These are phyloP conservation scores for Chondrilla cf. caribensis DNA, from an alignment of 37 sponge, comb jelly and placozoan species.

Conservation along the genomic window DNA sequence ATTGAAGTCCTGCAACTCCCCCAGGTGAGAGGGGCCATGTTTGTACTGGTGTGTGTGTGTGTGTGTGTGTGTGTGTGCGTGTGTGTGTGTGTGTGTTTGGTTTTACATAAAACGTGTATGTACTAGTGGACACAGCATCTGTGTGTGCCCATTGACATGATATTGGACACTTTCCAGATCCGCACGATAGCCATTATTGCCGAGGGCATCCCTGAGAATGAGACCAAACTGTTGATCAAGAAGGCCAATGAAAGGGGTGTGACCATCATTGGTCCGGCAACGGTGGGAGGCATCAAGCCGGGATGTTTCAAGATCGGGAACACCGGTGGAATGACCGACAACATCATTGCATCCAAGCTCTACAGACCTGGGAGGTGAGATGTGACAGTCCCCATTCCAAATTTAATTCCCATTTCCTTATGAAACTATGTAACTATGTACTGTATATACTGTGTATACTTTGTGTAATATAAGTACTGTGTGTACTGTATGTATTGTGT, in stretches of 20 bases:
- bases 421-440: neutral
- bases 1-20: conserved; percentile 69
- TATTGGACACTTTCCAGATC: too few relatives aligned
- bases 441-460: too few relatives aligned
- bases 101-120: neutral
- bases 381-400: neutral
- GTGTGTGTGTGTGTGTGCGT: conserved; percentile 10
- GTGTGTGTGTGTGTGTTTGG: too few relatives aligned
- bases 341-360: conserved; percentile 88
- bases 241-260: conserved; percentile 75
- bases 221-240: conserved; percentile 83
- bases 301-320: conserved; percentile 99
- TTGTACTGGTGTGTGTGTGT: neutral
- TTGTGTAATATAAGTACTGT: too few relatives aligned
- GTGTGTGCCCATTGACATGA: too few relatives aligned
- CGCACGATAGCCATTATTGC: conserved; percentile 89
- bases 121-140: too few relatives aligned
- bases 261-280: conserved; percentile 93
- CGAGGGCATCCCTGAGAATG: conserved; percentile 96
- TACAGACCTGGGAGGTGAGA: conserved; percentile 89
- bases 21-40: conserved; percentile 38
- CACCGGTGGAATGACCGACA: conserved; percentile 98
- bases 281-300: conserved; percentile 96
- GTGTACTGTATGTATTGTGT: too few relatives aligned
- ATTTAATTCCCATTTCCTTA: conserved; percentile 3